phyloP scores from a whole-genome alignment of 2,797 vertebrate species.

The Eospalax fontanierii region DNA sequence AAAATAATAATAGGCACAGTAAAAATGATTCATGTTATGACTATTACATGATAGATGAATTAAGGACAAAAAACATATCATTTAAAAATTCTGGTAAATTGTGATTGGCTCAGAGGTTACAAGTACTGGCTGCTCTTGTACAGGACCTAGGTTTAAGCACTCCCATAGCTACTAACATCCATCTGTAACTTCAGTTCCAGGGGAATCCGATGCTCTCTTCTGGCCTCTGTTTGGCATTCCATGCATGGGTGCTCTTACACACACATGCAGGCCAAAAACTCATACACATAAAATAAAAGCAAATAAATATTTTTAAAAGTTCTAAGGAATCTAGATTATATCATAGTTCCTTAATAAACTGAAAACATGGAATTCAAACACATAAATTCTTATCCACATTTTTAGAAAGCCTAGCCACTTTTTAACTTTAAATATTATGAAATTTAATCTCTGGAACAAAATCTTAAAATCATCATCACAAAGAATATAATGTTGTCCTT shows the following conservation, averaged over 20 bases:
- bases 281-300: no score
- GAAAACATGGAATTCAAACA: slow-evolving; percentile 2
- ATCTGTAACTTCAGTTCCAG: no score
- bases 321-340: not conserved
- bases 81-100: not conserved
- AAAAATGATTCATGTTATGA: slow-evolving; percentile 11
- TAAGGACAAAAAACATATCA: not conserved
- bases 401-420: slow-evolving; percentile 1
- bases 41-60: slow-evolving; percentile 32
- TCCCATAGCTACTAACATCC: no score
- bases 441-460: slow-evolving; percentile 43
- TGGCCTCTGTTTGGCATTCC: no score
- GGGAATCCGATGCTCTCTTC: no score
- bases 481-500: not conserved
- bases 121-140: no score
- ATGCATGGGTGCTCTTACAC: no score
- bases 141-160: no score
- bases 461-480: not conserved
- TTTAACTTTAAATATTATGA: not conserved
- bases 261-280: no score
- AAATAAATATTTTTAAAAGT: not conserved
- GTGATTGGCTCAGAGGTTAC: no score
- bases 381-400: not conserved
- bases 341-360: not conserved
- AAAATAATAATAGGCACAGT: not conserved